Evolutionary conservation across 92 coral and sea anemone genomes (phyloP).

Genomic region (Porites evermanni): DNA sequence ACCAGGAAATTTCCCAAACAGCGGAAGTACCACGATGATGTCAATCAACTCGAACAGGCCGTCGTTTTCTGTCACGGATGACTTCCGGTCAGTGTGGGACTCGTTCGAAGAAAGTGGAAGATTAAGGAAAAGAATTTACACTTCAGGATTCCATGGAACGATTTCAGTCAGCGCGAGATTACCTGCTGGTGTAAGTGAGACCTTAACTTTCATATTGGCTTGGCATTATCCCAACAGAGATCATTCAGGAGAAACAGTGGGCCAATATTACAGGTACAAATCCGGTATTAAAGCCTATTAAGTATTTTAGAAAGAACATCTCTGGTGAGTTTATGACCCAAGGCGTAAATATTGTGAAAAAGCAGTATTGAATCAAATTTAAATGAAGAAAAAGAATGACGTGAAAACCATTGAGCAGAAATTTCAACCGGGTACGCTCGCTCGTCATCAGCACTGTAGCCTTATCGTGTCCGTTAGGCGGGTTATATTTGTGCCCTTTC

Average conservation of each 20-base stretch:
- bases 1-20: constrained; percentile 76
- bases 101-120: constrained; percentile 68
- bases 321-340: background rate
- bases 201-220: constrained; percentile 81
- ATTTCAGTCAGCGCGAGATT: constrained; percentile 72
- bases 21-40: constrained; percentile 81
- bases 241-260: constrained; percentile 80
- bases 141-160: constrained; percentile 85
- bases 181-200: constrained; percentile 81
- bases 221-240: constrained; percentile 93
- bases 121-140: constrained; percentile 48
- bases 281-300: no score
- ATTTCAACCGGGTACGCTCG: background rate
- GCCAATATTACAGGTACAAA: constrained; percentile 80
- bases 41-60: constrained; percentile 71
- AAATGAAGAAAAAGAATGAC: background rate
- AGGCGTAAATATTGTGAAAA: background rate
- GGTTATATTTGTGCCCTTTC: no score
- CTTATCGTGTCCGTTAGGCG: no score
- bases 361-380: background rate
- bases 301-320: background rate
- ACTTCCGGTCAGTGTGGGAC: constrained; percentile 75
- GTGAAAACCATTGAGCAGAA: background rate
- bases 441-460: no score
- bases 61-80: constrained; percentile 78